Evolutionary conservation across 2,888 invertebrate species (phyloP), one percentile per base, ranked within the genome.

Genomic region (Smittia sp.): DNA sequence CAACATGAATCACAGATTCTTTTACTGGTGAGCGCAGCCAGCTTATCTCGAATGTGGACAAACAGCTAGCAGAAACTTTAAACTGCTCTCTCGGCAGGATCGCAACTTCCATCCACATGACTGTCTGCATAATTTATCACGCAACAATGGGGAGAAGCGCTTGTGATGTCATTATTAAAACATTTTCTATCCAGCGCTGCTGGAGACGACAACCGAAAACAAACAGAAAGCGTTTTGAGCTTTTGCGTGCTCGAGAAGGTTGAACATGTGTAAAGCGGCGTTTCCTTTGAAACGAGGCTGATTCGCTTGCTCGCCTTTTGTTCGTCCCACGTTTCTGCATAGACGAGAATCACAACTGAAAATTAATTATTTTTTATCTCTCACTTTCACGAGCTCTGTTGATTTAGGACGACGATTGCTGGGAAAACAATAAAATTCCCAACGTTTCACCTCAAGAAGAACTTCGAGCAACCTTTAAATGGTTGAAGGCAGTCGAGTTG

Each of bases 91-190:
- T n/a, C 46, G 6, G 11, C 11, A 46, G n/a, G 18, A 46, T 7
- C 46, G 20, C 18, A 15, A 11, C 6, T 62, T 25, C 18, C 62
- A 25, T 22, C 62, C 46, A 46, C 46, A 46, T 46, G 46, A 46
- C 46, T 2, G n/a, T 46, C 46, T 62, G 58, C 20, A 62, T 62
- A 62, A 62, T 62, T 62, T 62, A 62, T 62, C 22, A 22, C 22
- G 22, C 20, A 11, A 22, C 13, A 11, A 46, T 46, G 46, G 15
- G 13, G 24, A 22, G 58, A 22, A 15, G 22, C 46, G 46, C 13
- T 62, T 62, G 22, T 62, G 58, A 62, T 62, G 58, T 62, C 58
- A 62, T 62, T 62, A 62, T 62, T 62, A 62, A 62, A 62, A 62
- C 58, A 62, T 62, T 62, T 62, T 62, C 22, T 62, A 20, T 62